Evolutionary conservation across 1,140 invertebrate species (phyloP).

Genomic region (Chelonus insularis): DNA sequence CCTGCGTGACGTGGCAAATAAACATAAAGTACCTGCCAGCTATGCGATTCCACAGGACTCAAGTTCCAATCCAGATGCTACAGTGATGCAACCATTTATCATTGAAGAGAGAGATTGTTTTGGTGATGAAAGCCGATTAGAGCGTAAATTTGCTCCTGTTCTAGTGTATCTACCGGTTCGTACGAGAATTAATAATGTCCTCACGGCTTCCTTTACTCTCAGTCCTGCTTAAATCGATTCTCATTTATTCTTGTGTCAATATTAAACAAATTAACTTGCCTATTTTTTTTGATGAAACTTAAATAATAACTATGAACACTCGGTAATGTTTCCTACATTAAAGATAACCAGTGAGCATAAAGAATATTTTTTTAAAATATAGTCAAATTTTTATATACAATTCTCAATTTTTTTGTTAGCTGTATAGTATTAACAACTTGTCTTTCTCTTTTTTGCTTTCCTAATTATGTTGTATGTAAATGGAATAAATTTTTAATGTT

Average conservation of each 20-base stretch:
- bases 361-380: constrained; percentile 42
- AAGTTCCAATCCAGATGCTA: constrained; percentile 51
- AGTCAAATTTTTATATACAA: constrained; percentile 41
- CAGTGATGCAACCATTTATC: constrained; percentile 84
- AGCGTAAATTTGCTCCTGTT: constrained; percentile 75
- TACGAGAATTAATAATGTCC: constrained; percentile 75
- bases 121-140: constrained; percentile 41
- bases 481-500: too few relatives aligned
- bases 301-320: constrained; percentile 35
- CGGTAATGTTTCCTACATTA: constrained; percentile 49
- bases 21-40: constrained; percentile 63
- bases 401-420: constrained; percentile 21
- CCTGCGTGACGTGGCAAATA: constrained; percentile 62
- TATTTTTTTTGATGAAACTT: too few relatives aligned
- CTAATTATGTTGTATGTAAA: too few relatives aligned
- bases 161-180: constrained; percentile 90
- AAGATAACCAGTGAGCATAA: constrained; percentile 2
- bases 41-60: constrained; percentile 64
- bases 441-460: neutral
- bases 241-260: constrained; percentile 22
- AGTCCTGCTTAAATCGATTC: constrained; percentile 73
- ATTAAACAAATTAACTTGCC: too few relatives aligned
- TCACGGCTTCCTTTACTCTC: constrained; percentile 88
- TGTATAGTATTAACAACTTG: constrained; percentile 17
- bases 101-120: constrained; percentile 66